These are phyloP conservation scores for Enteromius afrohamiltoni DNA, from an alignment of 2,797 vertebrate species.

Conservation along the genomic window DNA sequence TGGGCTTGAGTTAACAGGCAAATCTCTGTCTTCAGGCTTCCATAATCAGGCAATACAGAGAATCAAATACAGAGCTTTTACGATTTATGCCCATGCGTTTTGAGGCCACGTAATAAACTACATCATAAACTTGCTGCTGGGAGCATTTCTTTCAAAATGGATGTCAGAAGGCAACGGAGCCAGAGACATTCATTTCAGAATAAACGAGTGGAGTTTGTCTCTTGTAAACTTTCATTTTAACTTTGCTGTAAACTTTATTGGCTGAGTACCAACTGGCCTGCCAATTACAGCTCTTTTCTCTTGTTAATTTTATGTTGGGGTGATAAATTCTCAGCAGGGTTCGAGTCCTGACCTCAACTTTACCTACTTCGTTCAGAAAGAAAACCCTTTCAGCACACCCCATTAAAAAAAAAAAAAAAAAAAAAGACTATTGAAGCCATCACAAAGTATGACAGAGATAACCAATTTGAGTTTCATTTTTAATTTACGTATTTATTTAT, in stretches of 20 bases:
- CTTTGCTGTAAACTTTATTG: slow-evolving; percentile 84
- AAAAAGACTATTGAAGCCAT: no score
- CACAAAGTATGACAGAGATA: background rate
- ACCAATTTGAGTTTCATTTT: background rate
- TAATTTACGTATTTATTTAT: background rate
- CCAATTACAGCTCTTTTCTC: slow-evolving; percentile 75
- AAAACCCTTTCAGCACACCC: slow-evolving; percentile 15
- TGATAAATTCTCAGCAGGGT: slow-evolving; percentile 82
- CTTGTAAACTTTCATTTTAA: slow-evolving; percentile 72
- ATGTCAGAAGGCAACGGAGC: slow-evolving; percentile 49
- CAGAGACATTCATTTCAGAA: slow-evolving; percentile 63
- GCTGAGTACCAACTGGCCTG: slow-evolving; percentile 78
- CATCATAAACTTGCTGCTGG: slow-evolving; percentile 52
- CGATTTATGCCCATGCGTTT: slow-evolving; percentile 54
- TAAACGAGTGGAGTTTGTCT: slow-evolving; percentile 65
- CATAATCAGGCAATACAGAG: background rate
- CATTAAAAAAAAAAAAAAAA: slow-evolving; percentile 6
- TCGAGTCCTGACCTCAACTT: slow-evolving; percentile 54
- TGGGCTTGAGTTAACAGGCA: background rate
- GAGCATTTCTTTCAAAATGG: slow-evolving; percentile 54
- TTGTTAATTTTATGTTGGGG: slow-evolving; percentile 88
- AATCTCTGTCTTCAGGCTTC: slow-evolving; percentile 7
- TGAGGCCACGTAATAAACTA: slow-evolving; percentile 56
- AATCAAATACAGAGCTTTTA: slow-evolving; percentile 17
- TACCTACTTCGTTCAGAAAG: slow-evolving; percentile 46